Evolutionary conservation across 2,113 vertebrate genomes (phyloP).

Genomic region (Neodontobutis hainanensis): DNA sequence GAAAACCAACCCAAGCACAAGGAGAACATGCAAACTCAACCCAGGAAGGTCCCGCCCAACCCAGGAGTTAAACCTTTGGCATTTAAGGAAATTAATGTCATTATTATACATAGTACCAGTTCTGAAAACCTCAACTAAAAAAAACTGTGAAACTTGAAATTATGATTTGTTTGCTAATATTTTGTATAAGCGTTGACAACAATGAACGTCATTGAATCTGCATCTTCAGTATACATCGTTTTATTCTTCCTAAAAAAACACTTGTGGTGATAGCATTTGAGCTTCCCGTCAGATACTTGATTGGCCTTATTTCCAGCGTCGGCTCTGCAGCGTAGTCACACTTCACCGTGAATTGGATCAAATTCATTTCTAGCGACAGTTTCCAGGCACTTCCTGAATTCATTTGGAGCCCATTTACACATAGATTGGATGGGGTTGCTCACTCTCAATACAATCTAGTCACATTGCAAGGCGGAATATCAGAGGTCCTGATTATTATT

Average conservation of each 20-base stretch:
- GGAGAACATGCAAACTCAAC: no score
- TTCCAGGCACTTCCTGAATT: conserved; percentile 14
- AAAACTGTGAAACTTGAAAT: no score
- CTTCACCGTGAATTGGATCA: conserved; percentile 5
- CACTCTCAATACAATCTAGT: conserved; percentile 21
- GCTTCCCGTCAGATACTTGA: background rate
- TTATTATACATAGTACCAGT: no score
- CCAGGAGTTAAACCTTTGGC: no score
- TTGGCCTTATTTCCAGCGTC: background rate
- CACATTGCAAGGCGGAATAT: background rate
- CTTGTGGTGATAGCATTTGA: background rate
- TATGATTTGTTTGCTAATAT: no score
- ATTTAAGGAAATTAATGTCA: no score
- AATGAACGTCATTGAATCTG: no score
- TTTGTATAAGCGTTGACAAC: no score
- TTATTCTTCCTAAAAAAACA: background rate
- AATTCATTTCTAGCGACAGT: background rate
- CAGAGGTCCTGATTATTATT: conserved; percentile 1
- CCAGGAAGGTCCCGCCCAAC: no score
- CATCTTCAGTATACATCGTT: no score
- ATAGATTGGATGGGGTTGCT: conserved; percentile 25
- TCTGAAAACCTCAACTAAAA: no score
- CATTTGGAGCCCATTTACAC: conserved; percentile 34
- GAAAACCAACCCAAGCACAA: no score
- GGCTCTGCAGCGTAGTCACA: background rate